Base-by-base conservation (phyloP, 2,113 vertebrate genomes). In the Embiotoca jacksoni region DNA sequence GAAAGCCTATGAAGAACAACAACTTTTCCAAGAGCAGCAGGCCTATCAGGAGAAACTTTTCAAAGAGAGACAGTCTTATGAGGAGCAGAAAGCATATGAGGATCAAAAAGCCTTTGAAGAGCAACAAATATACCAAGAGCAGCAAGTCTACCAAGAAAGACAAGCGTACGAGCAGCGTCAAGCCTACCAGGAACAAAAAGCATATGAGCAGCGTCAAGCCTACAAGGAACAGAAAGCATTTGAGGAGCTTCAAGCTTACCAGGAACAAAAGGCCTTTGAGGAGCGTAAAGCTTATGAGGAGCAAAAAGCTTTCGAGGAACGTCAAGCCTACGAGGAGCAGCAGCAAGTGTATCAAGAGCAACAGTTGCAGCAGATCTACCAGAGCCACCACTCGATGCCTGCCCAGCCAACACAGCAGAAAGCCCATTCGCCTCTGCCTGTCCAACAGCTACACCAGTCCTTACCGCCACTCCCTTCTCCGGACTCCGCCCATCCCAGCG, bases 311-410 rank as follows among this genome's bases (percentile, higher is more conserved):
- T 74, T 61, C 4, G 66, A 83, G 44, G 75, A 83, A 10, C 65
- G 55, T 6, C 47, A 83, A 53, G 81, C 77, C 8, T 89, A 70
- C 0, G 82, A 90, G 47, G 87, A 91, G 75, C 89, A 84, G 75
- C 89, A 84, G 23, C 82, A 89, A 80, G 84, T 59, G 0, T 92
- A 86, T 65, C 49, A 91, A 50, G 88, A 91, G 67, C 85, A 85
- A 36, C 84, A 92, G 61, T 75, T 88, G 57, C 89, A 91, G 7
- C 90, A 89, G 58, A 88, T 92, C 62, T 91, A 93, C 77, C 93
- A 93, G 80, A 88, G 86, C 65, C 94, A 94, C 83, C 94, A 94
- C 69, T 95, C 95, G 0, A 93, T 95, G 89, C 95, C 94, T 3
- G 81, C 72, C 31, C 94, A 94, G 71, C 87, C 92, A 56, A 92